Evolutionary conservation across 1,140 invertebrate genomes (phyloP).

Genomic region (Leptoteleia sp.): DNA sequence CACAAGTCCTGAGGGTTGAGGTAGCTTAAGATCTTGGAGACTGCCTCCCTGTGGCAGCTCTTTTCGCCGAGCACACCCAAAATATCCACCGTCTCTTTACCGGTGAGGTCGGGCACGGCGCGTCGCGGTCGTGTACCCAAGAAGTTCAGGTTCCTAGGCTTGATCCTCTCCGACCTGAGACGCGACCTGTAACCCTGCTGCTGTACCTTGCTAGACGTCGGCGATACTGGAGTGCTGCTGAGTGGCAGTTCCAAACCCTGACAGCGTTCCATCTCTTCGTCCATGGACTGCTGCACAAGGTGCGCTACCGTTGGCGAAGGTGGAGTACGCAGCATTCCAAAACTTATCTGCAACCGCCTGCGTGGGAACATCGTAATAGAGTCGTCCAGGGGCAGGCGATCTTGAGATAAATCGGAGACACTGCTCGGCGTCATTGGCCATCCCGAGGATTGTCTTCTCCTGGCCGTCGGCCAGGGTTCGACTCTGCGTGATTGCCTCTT

Average conservation of each 20-base stretch:
- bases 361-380: constrained; percentile 39
- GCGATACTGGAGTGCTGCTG: constrained; percentile 69
- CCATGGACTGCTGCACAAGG: constrained; percentile 55
- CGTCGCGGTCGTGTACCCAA: constrained; percentile 51
- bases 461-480: constrained; percentile 60
- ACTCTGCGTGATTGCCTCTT: constrained; percentile 64
- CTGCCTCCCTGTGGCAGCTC: constrained; percentile 74
- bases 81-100: constrained; percentile 71
- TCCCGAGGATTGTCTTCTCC: constrained; percentile 22
- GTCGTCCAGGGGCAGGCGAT: no score
- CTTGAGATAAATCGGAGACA: no score
- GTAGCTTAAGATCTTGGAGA: constrained; percentile 73
- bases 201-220: constrained; percentile 57
- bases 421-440: constrained; percentile 48
- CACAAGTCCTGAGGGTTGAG: constrained; percentile 74
- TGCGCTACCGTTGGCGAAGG: constrained; percentile 69
- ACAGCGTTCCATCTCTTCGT: constrained; percentile 20
- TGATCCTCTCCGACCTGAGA: constrained; percentile 69
- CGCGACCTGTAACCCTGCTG: constrained; percentile 60
- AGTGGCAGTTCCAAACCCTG: constrained; percentile 59
- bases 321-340: constrained; percentile 50
- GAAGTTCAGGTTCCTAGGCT: constrained; percentile 73
- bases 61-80: constrained; percentile 73
- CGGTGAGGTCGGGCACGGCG: constrained; percentile 68
- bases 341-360: constrained; percentile 1